These are phyloP conservation scores for Callyntrura guangdongensis DNA, from an alignment of 2,888 invertebrate species.

Conservation along the genomic window DNA sequence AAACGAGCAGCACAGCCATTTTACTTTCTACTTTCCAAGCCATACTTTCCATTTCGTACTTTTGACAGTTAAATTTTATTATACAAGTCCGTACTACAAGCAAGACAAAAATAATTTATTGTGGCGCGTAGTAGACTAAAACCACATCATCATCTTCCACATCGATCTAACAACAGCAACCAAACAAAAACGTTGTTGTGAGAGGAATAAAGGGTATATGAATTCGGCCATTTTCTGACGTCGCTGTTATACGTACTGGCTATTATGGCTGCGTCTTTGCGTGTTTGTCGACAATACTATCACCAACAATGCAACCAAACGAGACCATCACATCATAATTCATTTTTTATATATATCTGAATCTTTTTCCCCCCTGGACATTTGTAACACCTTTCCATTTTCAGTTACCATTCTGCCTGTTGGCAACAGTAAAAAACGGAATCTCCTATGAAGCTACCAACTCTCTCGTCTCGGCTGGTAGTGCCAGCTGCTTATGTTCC, in stretches of 20 bases:
- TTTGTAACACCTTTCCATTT: conserved; percentile 67
- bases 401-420: conserved; percentile 38
- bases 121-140: no score
- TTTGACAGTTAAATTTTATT: no score
- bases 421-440: conserved; percentile 56
- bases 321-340: conserved; percentile 64
- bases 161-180: conserved; percentile 26
- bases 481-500: conserved; percentile 53
- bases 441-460: conserved; percentile 52
- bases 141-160: no score
- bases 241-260: background rate
- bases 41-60: background rate
- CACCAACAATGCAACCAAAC: conserved; percentile 44
- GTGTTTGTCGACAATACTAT: conserved; percentile 44
- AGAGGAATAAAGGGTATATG: background rate
- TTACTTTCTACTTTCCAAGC: background rate
- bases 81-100: no score
- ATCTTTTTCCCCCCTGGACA: conserved; percentile 22
- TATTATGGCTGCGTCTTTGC: conserved; percentile 7
- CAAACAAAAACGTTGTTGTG: background rate
- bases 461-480: conserved; percentile 41
- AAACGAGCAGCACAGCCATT: no score
- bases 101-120: no score
- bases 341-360: conserved; percentile 70
- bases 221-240: conserved; percentile 12